Base-by-base conservation (phyloP, 1,140 invertebrate species). In the Carcinoscorpius rotundicauda region DNA sequence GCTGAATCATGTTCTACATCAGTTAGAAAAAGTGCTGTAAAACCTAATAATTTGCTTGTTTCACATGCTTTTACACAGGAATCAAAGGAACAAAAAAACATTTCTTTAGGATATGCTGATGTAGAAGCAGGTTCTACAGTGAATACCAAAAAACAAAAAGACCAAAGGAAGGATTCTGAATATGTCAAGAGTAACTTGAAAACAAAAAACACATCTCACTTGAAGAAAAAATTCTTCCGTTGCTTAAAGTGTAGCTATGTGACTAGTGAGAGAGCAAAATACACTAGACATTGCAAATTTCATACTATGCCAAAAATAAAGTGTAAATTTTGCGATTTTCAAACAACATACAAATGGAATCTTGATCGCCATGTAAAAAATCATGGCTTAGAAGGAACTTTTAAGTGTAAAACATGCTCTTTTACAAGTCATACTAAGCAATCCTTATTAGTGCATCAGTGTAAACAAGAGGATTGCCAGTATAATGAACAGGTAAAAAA, bases 231-330 rank as follows among this genome's bases (percentile, higher is more conserved):
- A 64, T 89, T 90, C 74, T 94, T 91, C 78, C 83, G 88, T 10
- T 95, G 91, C 76, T 82, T 82, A 65, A 90, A 93, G 76, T 96
- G 93, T 76, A 86, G 85, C 68, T 95, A 94, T 74, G 86, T 89
- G 64, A 96, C 92, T 1, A 87, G 93, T 74, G 89, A 93, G 68
- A 87, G 88, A 73, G 86, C 88, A 3, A 84, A 92, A 59, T 95
- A 88, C 74, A 93, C 89, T 52, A 93, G 93, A 75, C 93, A 96
- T 74, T 87, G 93, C n/a, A 93, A 93, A 73, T 92, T 93, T 73
- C 89, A 94, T 76, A 89, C 88, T 55, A 89, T 92, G 86, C 89
- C 89, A 62, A 91, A 91, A 85, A 91, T 92, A 68, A 92, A 95
- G 75, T 97, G 93, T 78, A 85, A 86, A 59, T 86, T 88, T 73